These are phyloP conservation scores for Zaprionus africanus DNA, from an alignment of 1,140 invertebrate genomes.

Conservation along the genomic window DNA sequence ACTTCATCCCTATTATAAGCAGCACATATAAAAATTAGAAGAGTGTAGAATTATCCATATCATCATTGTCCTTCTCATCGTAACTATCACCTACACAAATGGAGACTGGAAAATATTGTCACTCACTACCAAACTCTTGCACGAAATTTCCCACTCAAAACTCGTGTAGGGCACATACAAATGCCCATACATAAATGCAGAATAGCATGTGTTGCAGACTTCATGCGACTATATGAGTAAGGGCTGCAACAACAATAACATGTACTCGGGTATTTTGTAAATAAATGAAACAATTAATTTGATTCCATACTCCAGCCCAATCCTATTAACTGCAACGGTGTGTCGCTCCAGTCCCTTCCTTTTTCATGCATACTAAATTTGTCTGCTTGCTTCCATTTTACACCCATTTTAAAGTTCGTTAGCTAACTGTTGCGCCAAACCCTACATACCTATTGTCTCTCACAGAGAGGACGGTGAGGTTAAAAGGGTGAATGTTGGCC, in stretches of 20 bases:
- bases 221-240: neutral
- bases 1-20: no score
- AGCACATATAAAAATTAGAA: neutral
- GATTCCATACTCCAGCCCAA: slow-evolving; percentile 67
- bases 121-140: slow-evolving; percentile 48
- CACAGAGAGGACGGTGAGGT: neutral
- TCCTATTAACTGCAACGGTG: slow-evolving; percentile 69
- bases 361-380: slow-evolving; percentile 81
- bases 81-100: neutral
- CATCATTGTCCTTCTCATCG: neutral
- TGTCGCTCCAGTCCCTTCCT: slow-evolving; percentile 32
- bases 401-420: slow-evolving; percentile 57
- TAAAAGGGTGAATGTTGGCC: neutral
- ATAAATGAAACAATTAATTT: slow-evolving; percentile 80
- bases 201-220: neutral
- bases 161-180: slow-evolving; percentile 31
- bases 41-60: neutral
- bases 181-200: neutral
- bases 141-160: slow-evolving; percentile 74
- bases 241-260: slow-evolving; percentile 43
- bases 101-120: slow-evolving; percentile 1
- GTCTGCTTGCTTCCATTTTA: slow-evolving; percentile 65
- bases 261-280: slow-evolving; percentile 57
- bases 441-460: neutral
- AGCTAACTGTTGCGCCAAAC: slow-evolving; percentile 68